phyloP scores from a whole-genome alignment of 2,797 vertebrate species.

The Enteromius unitaeniatus region DNA sequence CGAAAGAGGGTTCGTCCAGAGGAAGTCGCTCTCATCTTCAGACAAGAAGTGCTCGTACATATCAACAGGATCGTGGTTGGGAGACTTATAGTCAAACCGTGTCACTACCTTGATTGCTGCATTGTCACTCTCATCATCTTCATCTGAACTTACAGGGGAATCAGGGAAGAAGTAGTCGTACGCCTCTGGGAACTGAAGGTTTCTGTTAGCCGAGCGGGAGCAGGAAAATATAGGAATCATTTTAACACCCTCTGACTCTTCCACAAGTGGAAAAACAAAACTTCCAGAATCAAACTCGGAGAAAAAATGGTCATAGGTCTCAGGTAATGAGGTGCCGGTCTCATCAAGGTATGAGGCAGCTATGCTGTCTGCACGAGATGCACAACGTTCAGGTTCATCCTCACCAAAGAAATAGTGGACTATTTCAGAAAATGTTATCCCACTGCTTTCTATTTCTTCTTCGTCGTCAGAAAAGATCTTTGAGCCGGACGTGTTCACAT shows the following conservation, averaged over 20 bases:
- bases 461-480: constrained; percentile 59
- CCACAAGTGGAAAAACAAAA: constrained; percentile 69
- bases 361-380: constrained; percentile 54
- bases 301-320: constrained; percentile 90
- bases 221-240: constrained; percentile 71
- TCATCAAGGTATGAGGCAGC: constrained; percentile 47
- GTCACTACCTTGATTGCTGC: constrained; percentile 70
- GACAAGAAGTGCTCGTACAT: constrained; percentile 81
- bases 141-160: constrained; percentile 73
- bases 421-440: constrained; percentile 71
- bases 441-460: constrained; percentile 61
- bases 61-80: constrained; percentile 70
- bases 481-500: constrained; percentile 55
- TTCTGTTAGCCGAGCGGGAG: constrained; percentile 66
- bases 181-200: constrained; percentile 83
- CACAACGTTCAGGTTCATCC: constrained; percentile 60
- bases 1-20: constrained; percentile 75
- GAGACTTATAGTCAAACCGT: constrained; percentile 59
- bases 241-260: constrained; percentile 55
- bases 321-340: constrained; percentile 76
- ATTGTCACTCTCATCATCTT: constrained; percentile 66
- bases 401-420: constrained; percentile 73
- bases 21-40: constrained; percentile 68
- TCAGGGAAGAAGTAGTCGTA: constrained; percentile 88
- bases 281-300: constrained; percentile 82